Base-by-base conservation (phyloP, 1,140 invertebrate genomes). In the Brachionus angularis region DNA sequence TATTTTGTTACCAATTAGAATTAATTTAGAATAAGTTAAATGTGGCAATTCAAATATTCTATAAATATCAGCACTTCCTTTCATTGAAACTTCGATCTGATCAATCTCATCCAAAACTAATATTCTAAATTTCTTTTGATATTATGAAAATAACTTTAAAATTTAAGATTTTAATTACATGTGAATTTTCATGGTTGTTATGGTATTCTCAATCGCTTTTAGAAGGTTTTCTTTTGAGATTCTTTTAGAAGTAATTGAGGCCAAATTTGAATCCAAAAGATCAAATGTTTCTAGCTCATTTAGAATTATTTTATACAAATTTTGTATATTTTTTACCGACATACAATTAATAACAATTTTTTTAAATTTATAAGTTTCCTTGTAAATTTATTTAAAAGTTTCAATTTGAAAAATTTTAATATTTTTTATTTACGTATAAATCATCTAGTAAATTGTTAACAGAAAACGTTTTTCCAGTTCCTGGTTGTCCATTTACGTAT, bases 71-170 rank as follows among this genome's bases (percentile, higher is more conserved):
- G 90, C 87, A 75, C 96, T 91, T 21, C 88, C 87, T 77, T 88
- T 89, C 16, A 67, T 67, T 62, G 84, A 87, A 72, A 87, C 86
- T 74, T 82, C 77, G 5, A 98, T 81, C 78, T 96, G 91, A 82
- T 98, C 95, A 67, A 97, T 91, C 84, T 98, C 95, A 80, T 98
- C 95, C 16, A 98, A 79, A n/a, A 97, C 86, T 21, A 97, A 76
- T 3, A 96, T 79, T 52, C 89, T 88, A n/a, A n/a, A n/a, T n/a
- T n/a, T n/a, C n/a, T n/a, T n/a, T n/a, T n/a, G n/a, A n/a, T n/a
- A n/a, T n/a, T n/a, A n/a, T n/a, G n/a, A n/a, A n/a, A n/a, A n/a
- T n/a, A n/a, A n/a, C n/a, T n/a, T n/a, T n/a, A n/a, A n/a, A n/a
- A n/a, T n/a, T n/a, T n/a, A n/a, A n/a, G n/a, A n/a, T n/a, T n/a